These are phyloP conservation scores for Caradrina kadenii DNA, from an alignment of 2,888 invertebrate genomes.

Conservation along the genomic window DNA sequence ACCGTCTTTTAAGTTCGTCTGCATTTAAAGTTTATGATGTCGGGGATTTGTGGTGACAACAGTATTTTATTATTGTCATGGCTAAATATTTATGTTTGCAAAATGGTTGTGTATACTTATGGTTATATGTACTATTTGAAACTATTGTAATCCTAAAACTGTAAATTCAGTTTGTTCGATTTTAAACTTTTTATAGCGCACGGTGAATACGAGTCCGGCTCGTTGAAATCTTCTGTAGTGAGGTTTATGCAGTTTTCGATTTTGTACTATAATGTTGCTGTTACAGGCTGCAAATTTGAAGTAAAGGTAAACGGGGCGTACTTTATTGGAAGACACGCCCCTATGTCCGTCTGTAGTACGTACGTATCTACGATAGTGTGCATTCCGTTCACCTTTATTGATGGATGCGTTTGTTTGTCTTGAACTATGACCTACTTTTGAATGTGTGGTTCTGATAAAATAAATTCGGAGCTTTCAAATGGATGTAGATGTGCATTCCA, in stretches of 20 bases:
- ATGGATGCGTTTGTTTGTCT: neutral
- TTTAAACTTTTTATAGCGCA: neutral
- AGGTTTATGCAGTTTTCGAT: constrained; percentile 19
- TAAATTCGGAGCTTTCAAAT: neutral
- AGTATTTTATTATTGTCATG: neutral
- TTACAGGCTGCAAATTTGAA: neutral
- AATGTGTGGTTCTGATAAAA: neutral
- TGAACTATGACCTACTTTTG: neutral
- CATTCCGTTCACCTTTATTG: neutral
- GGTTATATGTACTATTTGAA: neutral
- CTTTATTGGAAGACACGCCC: constrained; percentile 13
- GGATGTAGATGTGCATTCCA: neutral
- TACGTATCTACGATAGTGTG: neutral
- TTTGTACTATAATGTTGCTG: constrained; percentile 15
- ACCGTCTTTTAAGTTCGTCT: constrained; percentile 3
- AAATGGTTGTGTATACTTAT: neutral
- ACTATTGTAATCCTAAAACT: neutral
- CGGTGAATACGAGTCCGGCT: too few relatives aligned
- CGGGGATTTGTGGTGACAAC: neutral
- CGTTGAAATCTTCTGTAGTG: constrained; percentile 4
- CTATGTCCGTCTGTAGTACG: neutral
- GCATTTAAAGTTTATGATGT: constrained; percentile 1
- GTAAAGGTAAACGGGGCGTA: constrained; percentile 17
- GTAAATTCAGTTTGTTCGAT: neutral
- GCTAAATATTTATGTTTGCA: too few relatives aligned